Evolutionary conservation across 2,888 invertebrate species (phyloP).

Genomic region (Scrobipalpa costella): DNA sequence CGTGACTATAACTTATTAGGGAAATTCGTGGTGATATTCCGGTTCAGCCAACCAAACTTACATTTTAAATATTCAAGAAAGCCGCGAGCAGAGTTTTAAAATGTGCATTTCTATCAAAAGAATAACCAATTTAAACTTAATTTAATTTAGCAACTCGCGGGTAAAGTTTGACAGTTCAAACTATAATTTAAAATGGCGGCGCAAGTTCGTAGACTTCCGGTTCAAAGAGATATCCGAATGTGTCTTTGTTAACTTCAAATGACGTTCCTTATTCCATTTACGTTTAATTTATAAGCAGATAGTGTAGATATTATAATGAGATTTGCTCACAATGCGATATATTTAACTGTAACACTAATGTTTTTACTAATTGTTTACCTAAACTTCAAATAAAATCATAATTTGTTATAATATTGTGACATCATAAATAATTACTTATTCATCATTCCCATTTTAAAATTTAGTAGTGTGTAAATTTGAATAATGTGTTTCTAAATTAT

Average conservation of each 20-base stretch:
- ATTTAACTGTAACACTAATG: too few relatives aligned
- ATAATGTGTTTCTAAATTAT: too few relatives aligned
- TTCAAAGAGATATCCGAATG: not conserved
- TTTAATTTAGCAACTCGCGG: conserved; percentile 15
- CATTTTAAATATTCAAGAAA: conserved; percentile 1
- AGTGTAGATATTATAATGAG: too few relatives aligned
- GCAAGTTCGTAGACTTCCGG: not conserved
- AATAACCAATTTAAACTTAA: conserved; percentile 10
- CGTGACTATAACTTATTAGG: not conserved
- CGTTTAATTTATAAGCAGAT: too few relatives aligned
- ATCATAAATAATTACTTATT: too few relatives aligned
- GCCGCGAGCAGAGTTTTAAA: conserved; percentile 3
- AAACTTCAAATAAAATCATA: too few relatives aligned
- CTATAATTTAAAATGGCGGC: conserved; percentile 9
- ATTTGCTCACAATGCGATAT: too few relatives aligned
- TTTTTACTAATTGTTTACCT: too few relatives aligned
- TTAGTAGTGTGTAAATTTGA: too few relatives aligned
- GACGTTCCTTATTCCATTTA: too few relatives aligned
- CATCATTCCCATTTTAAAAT: too few relatives aligned
- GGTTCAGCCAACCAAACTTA: not conserved
- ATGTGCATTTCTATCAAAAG: conserved; percentile 19
- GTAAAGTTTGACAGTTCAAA: conserved; percentile 11
- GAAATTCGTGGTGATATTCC: not conserved
- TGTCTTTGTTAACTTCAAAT: not conserved
- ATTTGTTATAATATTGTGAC: too few relatives aligned